Conservation (phyloP, 2,888 invertebrate species). For the Rhagophthalmus giganteus region DNA sequence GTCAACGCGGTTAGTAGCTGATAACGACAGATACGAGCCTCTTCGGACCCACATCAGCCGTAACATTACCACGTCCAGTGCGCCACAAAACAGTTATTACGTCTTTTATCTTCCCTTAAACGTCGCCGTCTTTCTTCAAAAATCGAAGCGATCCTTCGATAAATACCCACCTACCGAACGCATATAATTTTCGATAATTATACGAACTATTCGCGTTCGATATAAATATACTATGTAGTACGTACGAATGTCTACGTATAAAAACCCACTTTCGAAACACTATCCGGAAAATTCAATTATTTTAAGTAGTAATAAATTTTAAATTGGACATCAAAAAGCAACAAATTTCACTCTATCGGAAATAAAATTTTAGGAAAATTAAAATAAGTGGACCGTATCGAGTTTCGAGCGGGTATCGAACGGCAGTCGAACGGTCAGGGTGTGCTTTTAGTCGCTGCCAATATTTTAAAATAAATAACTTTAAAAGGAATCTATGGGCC, state of each 20-base stretch:
- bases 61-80: slow-evolving; percentile 35
- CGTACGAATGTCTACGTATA: no score
- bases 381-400: slow-evolving; percentile 58
- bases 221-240: no score
- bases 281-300: slow-evolving; percentile 23
- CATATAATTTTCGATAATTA: no score
- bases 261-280: no score
- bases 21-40: slow-evolving; percentile 49
- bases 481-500: slow-evolving; percentile 56
- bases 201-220: no score
- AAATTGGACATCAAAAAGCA: slow-evolving; percentile 32
- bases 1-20: slow-evolving; percentile 53
- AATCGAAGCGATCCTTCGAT: slow-evolving; percentile 23
- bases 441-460: slow-evolving; percentile 50
- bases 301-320: slow-evolving; percentile 30
- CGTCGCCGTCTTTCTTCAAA: slow-evolving; percentile 18
- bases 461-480: slow-evolving; percentile 59
- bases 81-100: slow-evolving; percentile 32
- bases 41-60: slow-evolving; percentile 37
- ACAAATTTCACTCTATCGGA: slow-evolving; percentile 40
- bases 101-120: slow-evolving; percentile 25
- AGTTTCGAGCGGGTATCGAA: slow-evolving; percentile 37
- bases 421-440: slow-evolving; percentile 33
- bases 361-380: slow-evolving; percentile 54
- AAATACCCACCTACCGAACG: no score